Base-by-base conservation (phyloP, 2,797 vertebrate species). In the Fistularia commersonii region DNA sequence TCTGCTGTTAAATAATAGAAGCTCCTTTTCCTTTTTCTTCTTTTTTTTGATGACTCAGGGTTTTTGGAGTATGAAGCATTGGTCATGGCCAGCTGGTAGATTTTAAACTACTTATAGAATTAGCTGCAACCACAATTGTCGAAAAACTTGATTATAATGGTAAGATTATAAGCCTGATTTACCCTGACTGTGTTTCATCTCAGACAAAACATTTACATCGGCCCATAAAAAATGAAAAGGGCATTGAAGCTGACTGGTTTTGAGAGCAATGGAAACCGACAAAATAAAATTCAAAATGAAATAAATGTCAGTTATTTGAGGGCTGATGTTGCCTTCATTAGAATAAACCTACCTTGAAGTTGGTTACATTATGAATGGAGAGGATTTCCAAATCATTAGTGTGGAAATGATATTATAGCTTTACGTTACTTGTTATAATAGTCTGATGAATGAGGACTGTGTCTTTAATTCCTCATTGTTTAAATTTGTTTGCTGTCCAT, bases 41-140 rank as follows among this genome's bases (percentile, higher is more conserved):
- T 49, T 74, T 69, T 56, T 56, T n/a, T n/a, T 70, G 57, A 32
- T 74, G 72, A 84, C 69, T 75, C 49, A 74, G 80, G 71, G 72
- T 74, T 79, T 36, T 66, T 31, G 43, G 34, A 15, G 58, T 63
- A 77, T 57, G 68, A 80, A 78, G 66, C 52, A 23, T 57, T 79
- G 80, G 80, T 73, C 73, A 81, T 58, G 77, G 80, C 77, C 72
- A 79, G 66, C 69, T 83, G 77, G 62, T 71, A 80, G 75, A 79
- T 81, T 77, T 72, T 68, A 76, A 81, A 75, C 69, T 74, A 70
- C 84, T 84, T 76, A 78, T 61, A 69, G 82, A 85, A 82, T 87
- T 74, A 81, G 66, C 60, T 32, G 58, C 61, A 14, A 57, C 72
- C 45, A 77, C 74, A 74, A 79, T 79, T 69, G 68, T 66, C 52